A percentile compares a stretch with the other conserved stretches of the same genome.
These are phyloP conservation scores for Cyclophora albipunctata DNA, from an alignment of 2,888 invertebrate genomes.

Conservation along the genomic window DNA sequence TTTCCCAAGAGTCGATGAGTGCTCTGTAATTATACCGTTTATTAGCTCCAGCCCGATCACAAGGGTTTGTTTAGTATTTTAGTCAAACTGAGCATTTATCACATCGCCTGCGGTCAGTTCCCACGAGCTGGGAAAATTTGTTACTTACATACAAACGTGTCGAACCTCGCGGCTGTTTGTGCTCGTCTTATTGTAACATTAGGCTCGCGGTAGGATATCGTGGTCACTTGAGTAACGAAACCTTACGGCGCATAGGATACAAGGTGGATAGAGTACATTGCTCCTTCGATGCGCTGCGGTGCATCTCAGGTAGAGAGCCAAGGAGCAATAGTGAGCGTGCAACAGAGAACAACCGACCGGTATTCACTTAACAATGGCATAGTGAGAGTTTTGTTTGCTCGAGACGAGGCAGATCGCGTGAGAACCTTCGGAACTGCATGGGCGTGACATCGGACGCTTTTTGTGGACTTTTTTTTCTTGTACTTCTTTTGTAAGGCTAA, in stretches of 20 bases:
- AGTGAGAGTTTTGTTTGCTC: constrained; percentile 61
- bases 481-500: constrained; percentile 52
- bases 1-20: constrained; percentile 31
- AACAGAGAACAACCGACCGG: constrained; percentile 37
- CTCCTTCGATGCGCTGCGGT: constrained; percentile 20
- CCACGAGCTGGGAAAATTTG: constrained; percentile 65
- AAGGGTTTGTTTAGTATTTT: constrained; percentile 55
- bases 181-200: constrained; percentile 51
- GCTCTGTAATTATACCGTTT: constrained; percentile 58
- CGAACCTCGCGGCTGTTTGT: constrained; percentile 51
- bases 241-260: constrained; percentile 43
- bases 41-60: constrained; percentile 34
- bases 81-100: constrained; percentile 69
- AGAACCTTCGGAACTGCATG: constrained; percentile 69
- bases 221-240: constrained; percentile 54
- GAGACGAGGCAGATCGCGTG: constrained; percentile 57
- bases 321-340: constrained; percentile 30
- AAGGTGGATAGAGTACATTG: constrained; percentile 29
- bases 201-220: constrained; percentile 39
- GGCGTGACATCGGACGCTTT: constrained; percentile 70
- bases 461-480: constrained; percentile 43
- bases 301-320: constrained; percentile 7
- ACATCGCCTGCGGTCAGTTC: constrained; percentile 59
- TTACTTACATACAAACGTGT: constrained; percentile 57
- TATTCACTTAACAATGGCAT: constrained; percentile 47